These are phyloP conservation scores for Lasioglossum villosulum DNA, from an alignment of 2,888 invertebrate genomes.

Conservation along the genomic window DNA sequence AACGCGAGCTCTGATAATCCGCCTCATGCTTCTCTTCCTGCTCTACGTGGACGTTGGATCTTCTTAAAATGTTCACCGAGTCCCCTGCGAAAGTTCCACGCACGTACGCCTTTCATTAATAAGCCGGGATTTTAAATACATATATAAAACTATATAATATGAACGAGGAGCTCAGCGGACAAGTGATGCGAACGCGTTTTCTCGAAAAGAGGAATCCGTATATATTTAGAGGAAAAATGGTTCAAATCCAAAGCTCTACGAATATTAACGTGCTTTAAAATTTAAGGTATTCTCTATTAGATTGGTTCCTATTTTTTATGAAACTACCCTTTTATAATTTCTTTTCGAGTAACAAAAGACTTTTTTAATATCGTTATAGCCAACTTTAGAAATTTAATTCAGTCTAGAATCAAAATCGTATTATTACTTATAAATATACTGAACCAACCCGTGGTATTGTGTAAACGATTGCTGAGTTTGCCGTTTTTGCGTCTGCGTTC, in stretches of 20 bases:
- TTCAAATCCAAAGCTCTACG: not conserved
- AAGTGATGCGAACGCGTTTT: not conserved
- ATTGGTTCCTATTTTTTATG: not conserved
- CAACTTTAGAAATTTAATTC: not conserved
- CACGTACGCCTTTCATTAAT: not conserved
- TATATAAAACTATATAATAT: not conserved
- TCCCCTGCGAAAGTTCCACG: constrained; percentile 68
- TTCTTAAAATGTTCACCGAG: constrained; percentile 77
- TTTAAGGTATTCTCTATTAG: not conserved
- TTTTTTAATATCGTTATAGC: not conserved
- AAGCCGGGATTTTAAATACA: not conserved
- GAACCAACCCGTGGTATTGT: not conserved
- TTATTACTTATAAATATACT: not conserved
- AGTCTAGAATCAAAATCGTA: not conserved
- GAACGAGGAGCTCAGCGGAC: not conserved
- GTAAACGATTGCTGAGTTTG: not conserved
- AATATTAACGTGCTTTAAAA: not conserved
- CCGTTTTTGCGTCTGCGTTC: not conserved
- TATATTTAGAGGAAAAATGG: not conserved
- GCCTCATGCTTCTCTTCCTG: constrained; percentile 29
- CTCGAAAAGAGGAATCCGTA: not conserved
- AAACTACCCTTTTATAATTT: not conserved
- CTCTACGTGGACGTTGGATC: constrained; percentile 75
- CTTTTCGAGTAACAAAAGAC: not conserved
- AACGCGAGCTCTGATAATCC: constrained; percentile 42